These are phyloP conservation scores for Phrynocephalus guinanensis DNA, from an alignment of 2,797 vertebrate species.

Conservation along the genomic window DNA sequence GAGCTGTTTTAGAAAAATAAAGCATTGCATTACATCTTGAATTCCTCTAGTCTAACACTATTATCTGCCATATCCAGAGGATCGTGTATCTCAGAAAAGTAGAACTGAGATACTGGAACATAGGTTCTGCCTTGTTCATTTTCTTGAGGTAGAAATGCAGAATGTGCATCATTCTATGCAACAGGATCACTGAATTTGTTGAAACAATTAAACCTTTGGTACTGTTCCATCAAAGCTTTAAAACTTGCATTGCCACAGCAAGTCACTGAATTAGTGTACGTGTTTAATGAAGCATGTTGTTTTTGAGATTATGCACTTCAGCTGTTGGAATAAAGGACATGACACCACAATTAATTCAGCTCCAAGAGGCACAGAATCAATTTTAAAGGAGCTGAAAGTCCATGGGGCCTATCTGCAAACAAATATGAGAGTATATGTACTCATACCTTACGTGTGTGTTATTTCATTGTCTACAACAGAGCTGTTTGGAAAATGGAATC, in stretches of 20 bases:
- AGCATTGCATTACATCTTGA: background rate
- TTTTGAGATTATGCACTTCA: background rate
- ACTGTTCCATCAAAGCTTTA: background rate
- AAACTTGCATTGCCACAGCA: background rate
- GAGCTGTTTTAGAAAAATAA: constrained; percentile 8
- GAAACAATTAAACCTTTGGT: background rate
- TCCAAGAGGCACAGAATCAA: background rate
- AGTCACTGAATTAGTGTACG: background rate
- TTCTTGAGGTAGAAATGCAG: background rate
- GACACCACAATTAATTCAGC: background rate
- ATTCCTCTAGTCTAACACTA: background rate
- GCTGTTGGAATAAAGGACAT: background rate
- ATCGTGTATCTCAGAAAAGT: background rate
- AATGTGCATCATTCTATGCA: background rate
- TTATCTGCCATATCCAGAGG: background rate
- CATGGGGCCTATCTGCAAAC: background rate
- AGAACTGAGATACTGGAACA: background rate
- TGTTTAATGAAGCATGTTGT: background rate
- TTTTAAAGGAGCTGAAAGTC: background rate
- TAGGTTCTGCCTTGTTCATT: background rate
- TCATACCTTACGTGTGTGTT: background rate
- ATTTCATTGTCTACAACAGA: background rate
- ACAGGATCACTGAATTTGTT: background rate
- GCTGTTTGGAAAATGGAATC: background rate
- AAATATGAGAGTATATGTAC: background rate